phyloP scores from a whole-genome alignment of 1,140 invertebrate genomes.

The Drosophila obscura region DNA sequence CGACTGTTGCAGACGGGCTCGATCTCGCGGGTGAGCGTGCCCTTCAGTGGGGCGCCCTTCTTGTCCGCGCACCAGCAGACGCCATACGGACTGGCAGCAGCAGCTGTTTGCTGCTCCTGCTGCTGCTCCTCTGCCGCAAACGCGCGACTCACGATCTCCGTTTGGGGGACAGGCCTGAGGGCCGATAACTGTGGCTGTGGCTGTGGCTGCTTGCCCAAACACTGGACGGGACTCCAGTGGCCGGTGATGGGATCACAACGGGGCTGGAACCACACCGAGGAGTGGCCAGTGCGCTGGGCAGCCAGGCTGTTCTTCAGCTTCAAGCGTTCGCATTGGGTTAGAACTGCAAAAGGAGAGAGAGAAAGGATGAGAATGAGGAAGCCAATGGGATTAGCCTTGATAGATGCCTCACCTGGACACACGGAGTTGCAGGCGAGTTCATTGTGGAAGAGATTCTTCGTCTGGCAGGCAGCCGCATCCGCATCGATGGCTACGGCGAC shows the following conservation, averaged over 20 bases:
- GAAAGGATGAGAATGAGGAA: neutral
- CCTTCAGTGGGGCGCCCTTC: constrained; percentile 91
- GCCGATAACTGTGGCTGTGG: constrained; percentile 47
- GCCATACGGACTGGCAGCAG: constrained; percentile 74
- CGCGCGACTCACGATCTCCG: constrained; percentile 65
- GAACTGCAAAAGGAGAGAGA: constrained; percentile 83
- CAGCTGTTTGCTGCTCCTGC: neutral
- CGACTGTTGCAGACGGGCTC: constrained; percentile 90
- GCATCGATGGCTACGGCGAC: constrained; percentile 88
- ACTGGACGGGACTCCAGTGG: constrained; percentile 92
- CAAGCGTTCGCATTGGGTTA: constrained; percentile 91
- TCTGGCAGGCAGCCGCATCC: constrained; percentile 88
- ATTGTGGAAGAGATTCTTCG: constrained; percentile 95
- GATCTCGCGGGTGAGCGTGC: constrained; percentile 88
- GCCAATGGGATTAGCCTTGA: neutral
- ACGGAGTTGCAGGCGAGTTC: constrained; percentile 92
- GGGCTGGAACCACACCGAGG: constrained; percentile 86
- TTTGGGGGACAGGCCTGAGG: constrained; percentile 6
- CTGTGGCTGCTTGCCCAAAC: constrained; percentile 85
- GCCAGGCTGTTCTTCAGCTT: constrained; percentile 90
- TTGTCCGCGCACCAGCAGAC: constrained; percentile 94
- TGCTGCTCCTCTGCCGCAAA: constrained; percentile 38
- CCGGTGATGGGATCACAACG: constrained; percentile 89
- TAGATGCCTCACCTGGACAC: constrained; percentile 87
- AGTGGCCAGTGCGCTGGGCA: constrained; percentile 87